These are phyloP conservation scores for Spialia ferax DNA, from an alignment of 2,888 invertebrate genomes.

Conservation along the genomic window DNA sequence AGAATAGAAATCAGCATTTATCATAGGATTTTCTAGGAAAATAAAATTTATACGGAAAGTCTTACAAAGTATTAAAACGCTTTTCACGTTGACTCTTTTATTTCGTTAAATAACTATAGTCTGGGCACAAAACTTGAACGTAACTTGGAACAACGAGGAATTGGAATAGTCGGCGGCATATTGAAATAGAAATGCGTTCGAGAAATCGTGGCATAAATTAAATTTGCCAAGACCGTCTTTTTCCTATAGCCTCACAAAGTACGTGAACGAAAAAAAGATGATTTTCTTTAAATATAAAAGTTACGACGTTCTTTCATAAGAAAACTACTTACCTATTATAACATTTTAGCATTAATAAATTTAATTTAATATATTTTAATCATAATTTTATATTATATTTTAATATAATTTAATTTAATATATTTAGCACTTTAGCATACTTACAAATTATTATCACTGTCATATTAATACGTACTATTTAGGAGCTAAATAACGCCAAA, in stretches of 20 bases:
- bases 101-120: conserved; percentile 24
- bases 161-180: conserved; percentile 46
- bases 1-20: not conserved
- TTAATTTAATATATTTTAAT: too few relatives aligned
- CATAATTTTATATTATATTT: too few relatives aligned
- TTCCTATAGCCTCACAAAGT: not conserved
- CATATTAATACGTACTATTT: too few relatives aligned
- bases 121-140: conserved; percentile 11
- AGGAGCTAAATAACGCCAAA: too few relatives aligned
- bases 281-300: too few relatives aligned
- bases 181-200: conserved; percentile 44
- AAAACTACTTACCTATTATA: too few relatives aligned
- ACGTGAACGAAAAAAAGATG: too few relatives aligned
- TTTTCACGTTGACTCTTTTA: conserved; percentile 21
- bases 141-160: conserved; percentile 38
- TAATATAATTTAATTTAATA: too few relatives aligned
- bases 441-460: too few relatives aligned
- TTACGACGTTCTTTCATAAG: too few relatives aligned
- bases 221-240: conserved; percentile 33
- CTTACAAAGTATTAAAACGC: conserved; percentile 19
- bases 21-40: not conserved
- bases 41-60: conserved; percentile 10
- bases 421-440: too few relatives aligned
- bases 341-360: too few relatives aligned
- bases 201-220: conserved; percentile 44